These are phyloP conservation scores for Neoniphon sammara DNA, from an alignment of 2,797 vertebrate genomes.

Conservation along the genomic window DNA sequence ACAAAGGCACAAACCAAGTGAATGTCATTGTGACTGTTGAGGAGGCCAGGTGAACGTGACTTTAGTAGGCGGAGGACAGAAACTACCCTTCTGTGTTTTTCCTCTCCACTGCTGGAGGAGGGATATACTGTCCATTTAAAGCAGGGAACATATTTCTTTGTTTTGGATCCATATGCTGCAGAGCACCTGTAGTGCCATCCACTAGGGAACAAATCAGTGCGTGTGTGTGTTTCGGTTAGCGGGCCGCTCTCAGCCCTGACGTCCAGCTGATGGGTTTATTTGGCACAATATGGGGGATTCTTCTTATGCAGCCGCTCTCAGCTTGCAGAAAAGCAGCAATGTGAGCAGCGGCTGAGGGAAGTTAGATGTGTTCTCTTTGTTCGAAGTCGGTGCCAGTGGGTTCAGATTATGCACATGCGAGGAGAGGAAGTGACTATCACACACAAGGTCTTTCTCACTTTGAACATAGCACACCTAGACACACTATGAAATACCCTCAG, in stretches of 20 bases:
- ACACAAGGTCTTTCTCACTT: background rate
- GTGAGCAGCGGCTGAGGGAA: constrained; percentile 43
- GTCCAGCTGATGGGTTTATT: constrained; percentile 68
- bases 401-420: constrained; percentile 16
- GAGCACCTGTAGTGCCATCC: constrained; percentile 40
- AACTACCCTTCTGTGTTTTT: constrained; percentile 47
- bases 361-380: constrained; percentile 35
- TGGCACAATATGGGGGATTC: constrained; percentile 54
- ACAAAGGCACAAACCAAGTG: background rate
- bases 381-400: constrained; percentile 13
- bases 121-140: constrained; percentile 49
- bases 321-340: constrained; percentile 42
- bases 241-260: constrained; percentile 42
- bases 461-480: background rate
- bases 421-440: background rate
- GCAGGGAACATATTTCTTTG: constrained; percentile 67
- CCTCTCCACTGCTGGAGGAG: constrained; percentile 37
- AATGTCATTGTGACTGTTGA: constrained; percentile 27
- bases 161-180: constrained; percentile 62
- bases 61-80: constrained; percentile 11
- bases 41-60: constrained; percentile 26
- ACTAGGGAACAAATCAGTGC: constrained; percentile 46
- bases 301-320: constrained; percentile 57
- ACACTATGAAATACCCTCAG: background rate
- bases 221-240: constrained; percentile 62